Evolutionary conservation across 2,888 invertebrate species (phyloP).

Genomic region (Platycheirus rosarum): DNA sequence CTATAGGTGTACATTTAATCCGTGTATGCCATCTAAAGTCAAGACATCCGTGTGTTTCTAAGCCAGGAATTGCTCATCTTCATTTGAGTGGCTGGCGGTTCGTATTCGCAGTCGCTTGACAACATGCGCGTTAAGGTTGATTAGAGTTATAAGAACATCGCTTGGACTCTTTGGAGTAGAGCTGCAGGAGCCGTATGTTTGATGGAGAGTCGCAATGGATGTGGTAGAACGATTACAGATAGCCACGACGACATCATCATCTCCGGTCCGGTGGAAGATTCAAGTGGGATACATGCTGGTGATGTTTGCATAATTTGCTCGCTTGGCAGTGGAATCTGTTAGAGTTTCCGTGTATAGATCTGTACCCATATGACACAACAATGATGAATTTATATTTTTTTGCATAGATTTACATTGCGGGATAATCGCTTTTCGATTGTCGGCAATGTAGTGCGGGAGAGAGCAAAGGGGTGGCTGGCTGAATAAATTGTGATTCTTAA

Average conservation of each 20-base stretch:
- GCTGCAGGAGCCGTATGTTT: conserved; percentile 21
- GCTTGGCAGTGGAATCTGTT: conserved; percentile 9
- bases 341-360: conserved; percentile 1
- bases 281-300: conserved; percentile 18
- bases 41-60: conserved; percentile 53
- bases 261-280: conserved; percentile 44
- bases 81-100: conserved; percentile 65
- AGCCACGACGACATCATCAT: conserved; percentile 59
- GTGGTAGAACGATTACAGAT: conserved; percentile 58
- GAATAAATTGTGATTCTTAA: background rate
- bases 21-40: conserved; percentile 73
- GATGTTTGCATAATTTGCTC: conserved; percentile 66
- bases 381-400: conserved; percentile 19
- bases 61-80: conserved; percentile 65
- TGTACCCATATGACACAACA: conserved; percentile 48
- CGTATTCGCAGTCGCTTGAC: conserved; percentile 33
- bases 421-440: conserved; percentile 60
- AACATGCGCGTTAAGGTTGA: conserved; percentile 41
- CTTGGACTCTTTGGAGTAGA: conserved; percentile 3
- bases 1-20: conserved; percentile 63
- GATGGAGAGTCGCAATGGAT: conserved; percentile 39
- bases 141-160: conserved; percentile 43
- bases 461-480: background rate
- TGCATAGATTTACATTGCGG: background rate
- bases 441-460: conserved; percentile 19